A percentile compares a stretch with the other conserved stretches of the same genome.
Evolutionary conservation across 2,797 vertebrate species (phyloP).

Genomic region (Anableps anableps): DNA sequence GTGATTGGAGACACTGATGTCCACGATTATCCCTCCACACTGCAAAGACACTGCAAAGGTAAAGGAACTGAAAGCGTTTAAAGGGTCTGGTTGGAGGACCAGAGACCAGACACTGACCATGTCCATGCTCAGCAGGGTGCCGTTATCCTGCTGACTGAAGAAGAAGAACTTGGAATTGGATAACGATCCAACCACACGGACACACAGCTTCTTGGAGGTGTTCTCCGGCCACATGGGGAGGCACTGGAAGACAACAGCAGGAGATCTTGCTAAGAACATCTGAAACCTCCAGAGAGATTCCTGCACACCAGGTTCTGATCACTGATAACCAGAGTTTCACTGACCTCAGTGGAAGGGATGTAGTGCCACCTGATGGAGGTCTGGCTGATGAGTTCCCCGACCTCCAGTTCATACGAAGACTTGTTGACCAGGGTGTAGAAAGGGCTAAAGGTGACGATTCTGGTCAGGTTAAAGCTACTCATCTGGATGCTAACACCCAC

Average conservation of each 20-base stretch:
- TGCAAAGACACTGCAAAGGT: conserved; percentile 43
- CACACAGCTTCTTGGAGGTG: conserved; percentile 86
- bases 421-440: conserved; percentile 95
- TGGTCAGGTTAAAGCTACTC: conserved; percentile 94
- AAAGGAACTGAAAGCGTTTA: not conserved
- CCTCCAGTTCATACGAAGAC: conserved; percentile 92
- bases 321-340: not conserved
- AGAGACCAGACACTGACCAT: conserved; percentile 76
- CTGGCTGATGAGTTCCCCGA: conserved; percentile 87
- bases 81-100: not conserved
- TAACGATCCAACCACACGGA: conserved; percentile 88
- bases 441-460: conserved; percentile 93
- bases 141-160: conserved; percentile 90
- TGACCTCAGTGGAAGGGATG: conserved; percentile 88
- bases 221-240: conserved; percentile 95
- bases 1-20: conserved; percentile 88
- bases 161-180: conserved; percentile 87
- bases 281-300: not conserved
- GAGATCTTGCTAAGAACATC: not conserved
- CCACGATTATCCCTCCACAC: conserved; percentile 90
- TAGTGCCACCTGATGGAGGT: conserved; percentile 89
- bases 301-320: not conserved
- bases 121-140: conserved; percentile 89
- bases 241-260: conserved; percentile 78
- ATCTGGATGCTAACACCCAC: conserved; percentile 95